phyloP scores from a whole-genome alignment of 2,113 vertebrate genomes.

The Paedocypris sp. region DNA sequence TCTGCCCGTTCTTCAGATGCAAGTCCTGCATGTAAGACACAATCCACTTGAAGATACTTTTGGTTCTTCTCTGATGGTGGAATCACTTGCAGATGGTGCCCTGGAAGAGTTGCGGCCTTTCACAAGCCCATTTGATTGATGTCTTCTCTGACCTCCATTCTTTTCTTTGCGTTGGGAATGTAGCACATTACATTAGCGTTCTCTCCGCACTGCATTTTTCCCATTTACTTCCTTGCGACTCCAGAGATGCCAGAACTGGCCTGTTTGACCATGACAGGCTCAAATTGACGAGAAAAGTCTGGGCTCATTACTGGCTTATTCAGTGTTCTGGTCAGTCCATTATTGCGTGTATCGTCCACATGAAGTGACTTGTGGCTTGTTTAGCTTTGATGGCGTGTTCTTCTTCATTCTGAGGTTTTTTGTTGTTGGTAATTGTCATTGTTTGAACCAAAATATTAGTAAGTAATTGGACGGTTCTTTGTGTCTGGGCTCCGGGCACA shows the following conservation, averaged over 20 bases:
- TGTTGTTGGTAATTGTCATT: conserved; percentile 3
- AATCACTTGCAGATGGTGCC: conserved; percentile 30
- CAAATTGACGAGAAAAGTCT: conserved; percentile 19
- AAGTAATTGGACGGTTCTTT: conserved; percentile 9
- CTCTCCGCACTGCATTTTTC: background rate
- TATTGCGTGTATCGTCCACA: conserved; percentile 16
- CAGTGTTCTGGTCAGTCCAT: conserved; percentile 16
- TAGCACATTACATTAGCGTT: conserved; percentile 18
- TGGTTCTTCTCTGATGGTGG: conserved; percentile 11
- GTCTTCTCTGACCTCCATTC: conserved; percentile 29
- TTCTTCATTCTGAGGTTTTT: background rate
- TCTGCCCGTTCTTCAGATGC: conserved; percentile 15
- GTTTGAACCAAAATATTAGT: conserved; percentile 10
- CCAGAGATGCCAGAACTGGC: background rate
- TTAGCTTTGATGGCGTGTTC: conserved; percentile 5
- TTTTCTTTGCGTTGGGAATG: conserved; percentile 12
- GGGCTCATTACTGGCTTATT: conserved; percentile 19
- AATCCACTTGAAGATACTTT: conserved; percentile 7
- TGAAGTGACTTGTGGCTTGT: conserved; percentile 18
- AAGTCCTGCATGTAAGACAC: conserved; percentile 21
- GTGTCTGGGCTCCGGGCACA: background rate
- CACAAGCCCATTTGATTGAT: conserved; percentile 20
- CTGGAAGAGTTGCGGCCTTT: conserved; percentile 17
- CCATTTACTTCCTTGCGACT: conserved; percentile 6
- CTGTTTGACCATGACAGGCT: conserved; percentile 16